Conservation (phyloP, 1,140 invertebrate species). For the Andrena cerasifolii region DNA sequence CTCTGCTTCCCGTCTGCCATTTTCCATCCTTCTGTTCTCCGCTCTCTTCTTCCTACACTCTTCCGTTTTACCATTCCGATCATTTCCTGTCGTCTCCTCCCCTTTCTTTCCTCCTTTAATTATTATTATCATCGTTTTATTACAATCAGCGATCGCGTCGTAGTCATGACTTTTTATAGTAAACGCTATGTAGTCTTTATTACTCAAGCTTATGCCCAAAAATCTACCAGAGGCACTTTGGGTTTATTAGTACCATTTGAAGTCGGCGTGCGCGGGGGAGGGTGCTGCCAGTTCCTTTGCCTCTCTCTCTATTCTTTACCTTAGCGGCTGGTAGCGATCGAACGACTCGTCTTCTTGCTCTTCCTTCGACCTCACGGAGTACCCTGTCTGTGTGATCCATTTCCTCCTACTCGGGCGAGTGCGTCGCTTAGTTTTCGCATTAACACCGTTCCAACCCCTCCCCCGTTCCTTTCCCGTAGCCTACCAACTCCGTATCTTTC, state of each 20-base stretch:
- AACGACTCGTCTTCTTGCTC: conserved; percentile 59
- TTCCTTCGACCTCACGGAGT: conserved; percentile 58
- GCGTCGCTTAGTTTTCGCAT: conserved; percentile 20
- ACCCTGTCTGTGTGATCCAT: conserved; percentile 62
- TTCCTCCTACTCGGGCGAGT: conserved; percentile 28
- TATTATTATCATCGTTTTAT: conserved; percentile 57
- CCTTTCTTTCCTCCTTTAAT: conserved; percentile 36
- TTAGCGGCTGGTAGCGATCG: conserved; percentile 57
- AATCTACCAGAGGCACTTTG: conserved; percentile 83
- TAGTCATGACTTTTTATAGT: conserved; percentile 67
- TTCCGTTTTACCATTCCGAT: too few species aligned
- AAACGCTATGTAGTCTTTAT: conserved; percentile 76
- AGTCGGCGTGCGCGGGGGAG: conserved; percentile 79
- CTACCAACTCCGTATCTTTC: conserved; percentile 61
- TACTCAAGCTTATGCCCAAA: conserved; percentile 82
- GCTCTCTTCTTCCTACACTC: conserved; percentile 19
- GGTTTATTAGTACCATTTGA: conserved; percentile 83
- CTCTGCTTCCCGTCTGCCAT: conserved; percentile 9
- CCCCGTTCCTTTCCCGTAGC: conserved; percentile 61
- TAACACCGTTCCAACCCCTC: conserved; percentile 36
- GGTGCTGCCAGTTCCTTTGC: conserved; percentile 61
- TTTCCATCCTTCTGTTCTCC: conserved; percentile 3
- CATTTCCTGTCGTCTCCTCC: not conserved
- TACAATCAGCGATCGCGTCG: conserved; percentile 64
- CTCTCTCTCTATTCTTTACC: conserved; percentile 54